A percentile compares a stretch with the other conserved stretches of the same genome.
phyloP scores from a whole-genome alignment of 2,888 invertebrate species.

The Cephus pulcher region DNA sequence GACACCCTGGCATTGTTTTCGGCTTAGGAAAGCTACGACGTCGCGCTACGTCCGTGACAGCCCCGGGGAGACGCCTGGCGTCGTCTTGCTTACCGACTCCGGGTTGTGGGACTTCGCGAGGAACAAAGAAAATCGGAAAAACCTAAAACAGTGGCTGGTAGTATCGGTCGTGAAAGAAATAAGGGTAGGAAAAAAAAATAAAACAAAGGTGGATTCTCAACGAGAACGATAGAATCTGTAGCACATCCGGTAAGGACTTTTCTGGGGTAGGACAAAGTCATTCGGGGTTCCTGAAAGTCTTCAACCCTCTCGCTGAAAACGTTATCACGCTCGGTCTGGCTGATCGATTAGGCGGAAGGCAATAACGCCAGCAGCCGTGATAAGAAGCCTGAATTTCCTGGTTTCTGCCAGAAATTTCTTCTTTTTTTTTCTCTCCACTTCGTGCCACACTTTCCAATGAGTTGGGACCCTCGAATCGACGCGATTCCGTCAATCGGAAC shows the following conservation, averaged over 20 bases:
- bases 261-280: no score
- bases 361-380: slow-evolving; percentile 40
- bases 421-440: not conserved
- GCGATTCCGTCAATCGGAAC: no score
- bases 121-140: no score
- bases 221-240: no score
- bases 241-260: no score
- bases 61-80: not conserved
- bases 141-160: no score
- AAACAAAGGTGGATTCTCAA: no score
- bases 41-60: not conserved
- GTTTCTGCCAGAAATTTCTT: no score
- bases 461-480: no score
- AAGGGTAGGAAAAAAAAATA: no score
- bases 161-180: no score
- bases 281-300: not conserved
- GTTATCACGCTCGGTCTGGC: slow-evolving; percentile 45
- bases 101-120: not conserved
- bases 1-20: slow-evolving; percentile 1
- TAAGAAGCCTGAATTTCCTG: slow-evolving; percentile 10
- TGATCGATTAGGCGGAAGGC: slow-evolving; percentile 52
- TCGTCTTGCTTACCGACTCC: not conserved
- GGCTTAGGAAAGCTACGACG: not conserved
- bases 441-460: not conserved
- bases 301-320: slow-evolving; percentile 23